A percentile compares a stretch with the other conserved stretches of the same genome.
Evolutionary conservation across 2,113 vertebrate species (phyloP).

Genomic region (rabbit (Oryctolagus cuniculus)): mOryCun1.1 NC_091436.1:93177001-93177500

Average conservation of each 20-base stretch:
- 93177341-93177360: slow-evolving; percentile 2
- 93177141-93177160: too few species aligned
- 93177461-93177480: too few species aligned
- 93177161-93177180: too few species aligned
- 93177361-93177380: neutral
- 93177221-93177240: neutral
- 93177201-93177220: neutral
- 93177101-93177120: too few species aligned
- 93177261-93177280: neutral
- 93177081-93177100: too few species aligned
- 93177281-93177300: neutral
- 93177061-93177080: too few species aligned
- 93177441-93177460: too few species aligned
- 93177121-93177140: too few species aligned
- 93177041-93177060: too few species aligned
- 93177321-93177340: neutral
- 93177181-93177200: neutral
- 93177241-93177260: neutral
- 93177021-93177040: too few species aligned
- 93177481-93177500: too few species aligned
- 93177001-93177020: too few species aligned
- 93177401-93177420: neutral
- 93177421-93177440: neutral
- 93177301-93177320: neutral
- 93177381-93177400: neutral